Base-by-base conservation (phyloP, 2,797 vertebrate species). In the Meriones psammophilus region DNA sequence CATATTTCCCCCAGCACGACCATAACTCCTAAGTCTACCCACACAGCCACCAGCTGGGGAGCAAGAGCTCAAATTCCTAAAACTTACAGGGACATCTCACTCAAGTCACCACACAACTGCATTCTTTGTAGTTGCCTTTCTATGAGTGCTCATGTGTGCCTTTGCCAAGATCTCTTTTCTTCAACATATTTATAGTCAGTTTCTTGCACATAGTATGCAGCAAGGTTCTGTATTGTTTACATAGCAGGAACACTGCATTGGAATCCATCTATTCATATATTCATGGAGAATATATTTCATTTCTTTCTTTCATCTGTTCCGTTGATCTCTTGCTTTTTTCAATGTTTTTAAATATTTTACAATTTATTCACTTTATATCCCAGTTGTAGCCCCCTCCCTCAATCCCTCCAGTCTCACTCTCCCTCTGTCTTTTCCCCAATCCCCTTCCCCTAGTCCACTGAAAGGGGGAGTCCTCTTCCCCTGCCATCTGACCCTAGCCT, bases 231-330 rank as follows among this genome's bases (percentile, higher is more conserved):
- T 86, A 66, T 86, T 79, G 9, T 33, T 50, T 69, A 9, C 36
- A 28, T 73, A 30, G 2, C 3, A 78, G 5, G 8, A 58, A 30
- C 1, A 36, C 74, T 92, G 46, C 74, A 94, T 0, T 78, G 20
- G 56, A 93, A 91, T 89, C 39, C 68, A 26, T 54, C 2, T 81
- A 50, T 73, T 89, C 9, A 89, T 42, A 42, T 42, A 42, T 42
- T 42, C n/a, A 68, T 8, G 62, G 86, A 18, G 10, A 83, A 64
- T 64, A 83, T 30, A n/a, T 0, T 80, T 85, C 5, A 85, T 81
- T 96, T 84, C 56, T 91, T 73, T 2, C 36, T 94, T 89, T 3
- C 15, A 26, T 42, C 50, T 81, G 42, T 13, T 86, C 93, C 88
- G 1, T 22, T 88, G 18, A 79, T 62, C 60, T 86, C 18, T 74